Conservation (phyloP, 2,797 vertebrate genomes). For the Octomys mimax region DNA sequence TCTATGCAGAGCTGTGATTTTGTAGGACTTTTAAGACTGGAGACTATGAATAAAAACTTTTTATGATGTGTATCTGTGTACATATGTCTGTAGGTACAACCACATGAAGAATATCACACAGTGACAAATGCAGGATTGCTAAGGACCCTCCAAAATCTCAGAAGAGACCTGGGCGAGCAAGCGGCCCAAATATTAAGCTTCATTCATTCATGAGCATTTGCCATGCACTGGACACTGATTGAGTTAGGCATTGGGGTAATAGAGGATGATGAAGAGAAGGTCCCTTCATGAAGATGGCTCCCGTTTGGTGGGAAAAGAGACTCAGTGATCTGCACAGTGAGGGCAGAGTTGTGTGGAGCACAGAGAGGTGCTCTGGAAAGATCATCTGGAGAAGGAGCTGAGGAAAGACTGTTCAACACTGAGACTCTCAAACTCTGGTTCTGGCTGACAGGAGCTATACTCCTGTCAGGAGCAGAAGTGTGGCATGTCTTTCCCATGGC, state of each 20-base stretch:
- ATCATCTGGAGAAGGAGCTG: not conserved
- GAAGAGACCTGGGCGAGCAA: not conserved
- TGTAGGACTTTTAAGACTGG: not conserved
- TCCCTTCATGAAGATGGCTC: no score
- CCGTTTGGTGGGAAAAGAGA: not conserved
- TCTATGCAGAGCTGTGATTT: not conserved
- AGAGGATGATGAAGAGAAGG: not conserved
- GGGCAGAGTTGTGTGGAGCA: not conserved
- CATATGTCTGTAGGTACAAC: not conserved
- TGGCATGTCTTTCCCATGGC: not conserved
- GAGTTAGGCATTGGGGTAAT: not conserved
- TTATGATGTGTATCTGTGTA: not conserved
- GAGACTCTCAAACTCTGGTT: not conserved
- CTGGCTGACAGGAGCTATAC: not conserved
- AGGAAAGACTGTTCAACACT: not conserved
- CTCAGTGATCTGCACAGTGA: not conserved
- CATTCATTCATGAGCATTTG: not conserved
- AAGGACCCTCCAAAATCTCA: not conserved
- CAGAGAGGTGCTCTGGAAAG: not conserved
- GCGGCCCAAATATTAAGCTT: not conserved
- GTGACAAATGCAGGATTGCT: not conserved
- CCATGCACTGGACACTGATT: not conserved
- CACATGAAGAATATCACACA: not conserved
- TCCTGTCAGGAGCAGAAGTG: not conserved
- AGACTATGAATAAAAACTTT: not conserved